Conservation (phyloP, 2,888 invertebrate genomes). For the Nebria brevicollis region DNA sequence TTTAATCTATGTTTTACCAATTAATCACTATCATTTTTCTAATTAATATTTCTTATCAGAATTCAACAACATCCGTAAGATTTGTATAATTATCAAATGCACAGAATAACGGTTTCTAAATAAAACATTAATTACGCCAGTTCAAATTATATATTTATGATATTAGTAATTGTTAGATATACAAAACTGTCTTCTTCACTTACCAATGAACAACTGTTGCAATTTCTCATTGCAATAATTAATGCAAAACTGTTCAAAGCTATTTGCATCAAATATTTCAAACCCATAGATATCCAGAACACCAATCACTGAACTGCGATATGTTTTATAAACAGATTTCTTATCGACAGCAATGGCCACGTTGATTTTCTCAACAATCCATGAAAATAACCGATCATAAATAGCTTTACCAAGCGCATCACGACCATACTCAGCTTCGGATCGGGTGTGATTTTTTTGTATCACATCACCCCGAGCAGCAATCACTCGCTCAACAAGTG, state of each 20-base stretch:
- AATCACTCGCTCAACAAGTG: conserved; percentile 88
- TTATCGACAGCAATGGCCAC: conserved; percentile 84
- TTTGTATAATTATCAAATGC: no score
- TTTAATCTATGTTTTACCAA: no score
- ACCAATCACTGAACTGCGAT: conserved; percentile 86
- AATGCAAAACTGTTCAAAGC: conserved; percentile 99
- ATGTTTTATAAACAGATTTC: conserved; percentile 64
- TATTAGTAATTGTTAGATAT: no score
- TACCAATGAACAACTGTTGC: conserved; percentile 96
- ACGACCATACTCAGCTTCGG: conserved; percentile 87
- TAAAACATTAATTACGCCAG: no score
- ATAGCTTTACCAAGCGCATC: conserved; percentile 96
- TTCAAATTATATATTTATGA: no score
- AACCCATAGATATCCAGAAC: conserved; percentile 99
- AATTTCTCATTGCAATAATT: conserved; percentile 99
- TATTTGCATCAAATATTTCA: conserved; percentile 96
- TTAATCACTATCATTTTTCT: no score
- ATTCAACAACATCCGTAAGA: no score
- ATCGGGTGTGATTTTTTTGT: conserved; percentile 87
- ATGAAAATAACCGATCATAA: conserved; percentile 93
- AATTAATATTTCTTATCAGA: no score
- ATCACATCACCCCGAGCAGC: conserved; percentile 93
- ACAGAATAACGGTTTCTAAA: no score
- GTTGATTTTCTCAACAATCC: conserved; percentile 94
- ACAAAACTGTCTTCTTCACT: conserved; percentile 50